Evolutionary conservation across 1,140 invertebrate genomes (phyloP).

Genomic region (Rhyzopertha dominica): DNA sequence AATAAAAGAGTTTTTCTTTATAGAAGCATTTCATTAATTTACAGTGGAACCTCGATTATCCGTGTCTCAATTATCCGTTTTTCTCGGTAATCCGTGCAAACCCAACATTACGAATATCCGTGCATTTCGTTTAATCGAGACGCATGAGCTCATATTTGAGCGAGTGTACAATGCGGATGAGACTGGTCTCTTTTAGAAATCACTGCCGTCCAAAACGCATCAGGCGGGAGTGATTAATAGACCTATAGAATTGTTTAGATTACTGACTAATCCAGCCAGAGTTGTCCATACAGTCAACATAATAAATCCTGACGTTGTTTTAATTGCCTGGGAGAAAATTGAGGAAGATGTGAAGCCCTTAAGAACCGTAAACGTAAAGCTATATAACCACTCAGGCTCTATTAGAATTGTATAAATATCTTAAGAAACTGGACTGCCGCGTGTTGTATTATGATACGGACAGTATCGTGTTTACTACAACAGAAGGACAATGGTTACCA

Average conservation of each 20-base stretch:
- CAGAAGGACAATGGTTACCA: background rate
- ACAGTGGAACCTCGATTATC: too few species aligned
- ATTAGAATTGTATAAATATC: constrained; percentile 3
- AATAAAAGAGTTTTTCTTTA: too few species aligned
- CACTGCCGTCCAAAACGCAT: too few species aligned
- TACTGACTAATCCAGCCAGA: constrained; percentile 6
- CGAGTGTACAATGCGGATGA: too few species aligned
- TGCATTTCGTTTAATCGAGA: too few species aligned
- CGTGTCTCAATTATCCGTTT: too few species aligned
- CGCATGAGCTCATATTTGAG: too few species aligned
- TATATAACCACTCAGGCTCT: too few species aligned
- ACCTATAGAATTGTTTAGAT: constrained; percentile 6
- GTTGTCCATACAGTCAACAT: background rate
- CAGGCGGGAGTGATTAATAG: constrained; percentile 8
- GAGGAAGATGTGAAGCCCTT: constrained; percentile 8
- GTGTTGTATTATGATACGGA: constrained; percentile 3
- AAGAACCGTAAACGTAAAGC: constrained; percentile 34
- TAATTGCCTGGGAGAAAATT: constrained; percentile 7
- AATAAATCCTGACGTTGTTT: background rate
- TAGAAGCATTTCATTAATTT: too few species aligned
- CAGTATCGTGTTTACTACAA: background rate
- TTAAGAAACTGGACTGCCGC: constrained; percentile 1
- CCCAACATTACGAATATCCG: too few species aligned
- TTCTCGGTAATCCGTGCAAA: too few species aligned
- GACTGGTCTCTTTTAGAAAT: too few species aligned